Evolutionary conservation across 1,140 invertebrate species (phyloP), one percentile per base, ranked within the genome.

Genomic region (Drosophila lacteicornis): DNA sequence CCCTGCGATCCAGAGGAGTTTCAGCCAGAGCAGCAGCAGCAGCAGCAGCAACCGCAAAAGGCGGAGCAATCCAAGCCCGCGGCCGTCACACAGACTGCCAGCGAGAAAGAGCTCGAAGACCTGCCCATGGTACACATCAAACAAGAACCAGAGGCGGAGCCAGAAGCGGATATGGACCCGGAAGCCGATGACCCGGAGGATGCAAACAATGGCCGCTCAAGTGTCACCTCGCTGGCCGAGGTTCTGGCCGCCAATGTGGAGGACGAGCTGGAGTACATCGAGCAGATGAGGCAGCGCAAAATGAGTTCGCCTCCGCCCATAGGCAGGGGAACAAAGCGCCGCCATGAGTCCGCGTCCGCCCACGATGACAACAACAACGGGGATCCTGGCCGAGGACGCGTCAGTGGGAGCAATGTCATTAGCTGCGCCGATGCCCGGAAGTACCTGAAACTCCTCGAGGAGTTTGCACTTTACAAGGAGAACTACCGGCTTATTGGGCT

Each of bases 391-490:
- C 22, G 40, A 15, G 47, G 25, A 38, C 56, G 60, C 8, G 50
- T 69, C 40, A 69, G 49, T 17, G 33, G 33, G 8, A 36, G 9
- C 33, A 36, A 11, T 36, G 81, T 91, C 36, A 84, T 87, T 17
- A 82, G 73, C 55, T 91, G 83, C 55, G 60, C 63, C 13, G 85
- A 92, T 61, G 91, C 91, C 12, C 85, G 91, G 53, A 84, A 88
- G 79, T 92, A 92, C 75, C 79, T 92, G 51, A 92, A 92, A 50
- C 65, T 82, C 15, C 27, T 92, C 15, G 85, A 92, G 68, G 91
- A 92, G 67, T 92, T 92, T 55, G 91, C 91, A 7, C 55, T 92
- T 33, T 70, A 73, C 55, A 82, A 82, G 61, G 85, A 91, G 42
- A 92, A 92, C 63, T 91, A 87, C 62, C 76, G 91, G 15, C 73